These are phyloP conservation scores for Thunnus thynnus DNA, from an alignment of 2,113 vertebrate genomes.

Conservation along the genomic window DNA sequence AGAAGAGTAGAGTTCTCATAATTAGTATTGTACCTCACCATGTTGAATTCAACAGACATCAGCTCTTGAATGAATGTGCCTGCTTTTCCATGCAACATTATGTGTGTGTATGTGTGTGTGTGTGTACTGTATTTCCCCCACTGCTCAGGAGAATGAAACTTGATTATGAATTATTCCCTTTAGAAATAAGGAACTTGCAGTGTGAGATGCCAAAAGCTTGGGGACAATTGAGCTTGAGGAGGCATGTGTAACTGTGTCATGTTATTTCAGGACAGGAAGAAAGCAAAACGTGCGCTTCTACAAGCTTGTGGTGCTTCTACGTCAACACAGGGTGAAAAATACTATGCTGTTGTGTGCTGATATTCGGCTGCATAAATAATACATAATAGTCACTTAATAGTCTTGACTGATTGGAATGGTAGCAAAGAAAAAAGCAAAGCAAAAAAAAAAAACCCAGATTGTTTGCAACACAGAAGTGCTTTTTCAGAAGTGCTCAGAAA, in stretches of 20 bases:
- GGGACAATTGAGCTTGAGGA: conserved; percentile 29
- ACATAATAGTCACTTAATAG: neutral
- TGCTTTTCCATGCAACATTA: conserved; percentile 4
- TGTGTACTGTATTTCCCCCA: neutral
- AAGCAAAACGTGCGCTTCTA: neutral
- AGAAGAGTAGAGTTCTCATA: conserved; percentile 3
- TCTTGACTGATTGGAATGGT: conserved; percentile 11
- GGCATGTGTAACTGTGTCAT: conserved; percentile 56
- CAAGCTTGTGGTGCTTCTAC: neutral
- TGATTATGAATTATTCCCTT: conserved; percentile 67
- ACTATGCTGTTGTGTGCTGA: neutral
- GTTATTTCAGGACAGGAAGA: conserved; percentile 46
- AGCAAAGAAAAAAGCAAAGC: neutral
- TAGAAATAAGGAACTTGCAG: conserved; percentile 45
- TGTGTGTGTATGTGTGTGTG: neutral
- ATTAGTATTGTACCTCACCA: neutral
- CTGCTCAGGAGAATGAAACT: conserved; percentile 31
- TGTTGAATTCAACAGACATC: neutral
- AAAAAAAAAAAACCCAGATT: neutral
- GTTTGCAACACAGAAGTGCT: neutral
- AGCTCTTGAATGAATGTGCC: neutral
- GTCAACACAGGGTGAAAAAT: neutral
- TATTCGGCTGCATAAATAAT: neutral
- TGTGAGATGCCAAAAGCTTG: conserved; percentile 1
- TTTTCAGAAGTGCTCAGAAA: conserved; percentile 23